Base-by-base conservation (phyloP, 1,140 invertebrate species). In the Phymastichus coffea region DNA sequence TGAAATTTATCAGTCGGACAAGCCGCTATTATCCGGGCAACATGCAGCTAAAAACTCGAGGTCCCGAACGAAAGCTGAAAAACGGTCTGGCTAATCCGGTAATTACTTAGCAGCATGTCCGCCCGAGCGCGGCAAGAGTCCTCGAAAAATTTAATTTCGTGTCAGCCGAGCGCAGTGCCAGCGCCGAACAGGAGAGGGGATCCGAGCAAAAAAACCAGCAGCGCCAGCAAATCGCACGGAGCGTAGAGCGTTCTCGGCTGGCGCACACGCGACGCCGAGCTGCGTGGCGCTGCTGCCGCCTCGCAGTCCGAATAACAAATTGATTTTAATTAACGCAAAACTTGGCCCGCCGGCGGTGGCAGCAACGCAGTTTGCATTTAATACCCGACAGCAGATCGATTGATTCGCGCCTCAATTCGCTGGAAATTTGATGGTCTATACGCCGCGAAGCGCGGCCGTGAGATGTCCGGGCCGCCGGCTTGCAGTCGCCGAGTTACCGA, bases 371-470 rank as follows among this genome's bases (percentile, higher is more conserved):
- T 26, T 35, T 1, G 53, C 33, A 46, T 56, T 44, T 44, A 44
- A 56, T 56, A 20, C 23, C 12, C 20, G 30, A 30, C 37, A 52
- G 8, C 40, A 37, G 15, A 48, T 26, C 57, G 49, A 59, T 61
- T 57, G 56, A 58, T 56, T 33, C 57, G 52, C 48, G 43, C 37
- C 22, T 51, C 33, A 35, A 58, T 58, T 52, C 63, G 52, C 35
- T 63, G 63, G 37, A 53, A 59, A 64, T 63, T 63, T 64, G 51
- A 65, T 65, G n/a, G n/a, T 65, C 41, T 25, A 54, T 64, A n/a
- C n/a, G n/a, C n/a, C 64, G 38, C 55, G 41, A 41, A 15, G 19
- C 55, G 60, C 28, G 26, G 38, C 33, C 38, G 47, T 41, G 33
- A 26, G 9, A 25, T 26, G 9, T 44, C 15, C 41, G 25, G n/a